Conservation (phyloP, 2,113 vertebrate genomes). For the Etheostoma cragini region DNA sequence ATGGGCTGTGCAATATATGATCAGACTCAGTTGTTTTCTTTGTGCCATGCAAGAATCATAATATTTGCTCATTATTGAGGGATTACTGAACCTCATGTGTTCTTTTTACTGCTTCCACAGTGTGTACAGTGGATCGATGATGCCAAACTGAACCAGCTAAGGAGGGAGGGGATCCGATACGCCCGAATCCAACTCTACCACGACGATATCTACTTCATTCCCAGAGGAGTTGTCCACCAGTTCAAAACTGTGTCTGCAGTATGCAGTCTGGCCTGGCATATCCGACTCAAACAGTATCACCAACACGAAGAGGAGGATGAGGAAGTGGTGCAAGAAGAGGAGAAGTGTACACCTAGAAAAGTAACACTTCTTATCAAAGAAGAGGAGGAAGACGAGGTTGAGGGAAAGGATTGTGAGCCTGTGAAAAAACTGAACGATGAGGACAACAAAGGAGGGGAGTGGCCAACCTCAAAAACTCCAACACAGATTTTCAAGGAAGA, state of each 20-base stretch:
- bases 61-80: neutral
- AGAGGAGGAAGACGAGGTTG: conserved; percentile 47
- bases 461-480: conserved; percentile 22
- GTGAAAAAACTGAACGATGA: conserved; percentile 46
- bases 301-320: conserved; percentile 63
- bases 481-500: conserved; percentile 61
- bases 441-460: conserved; percentile 29
- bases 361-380: conserved; percentile 49
- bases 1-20: neutral
- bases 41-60: neutral
- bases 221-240: conserved; percentile 97
- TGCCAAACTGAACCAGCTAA: conserved; percentile 97
- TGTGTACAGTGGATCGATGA: conserved; percentile 99
- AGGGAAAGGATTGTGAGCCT: conserved; percentile 32
- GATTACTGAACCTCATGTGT: conserved; percentile 3
- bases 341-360: conserved; percentile 19
- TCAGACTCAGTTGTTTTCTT: neutral
- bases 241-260: conserved; percentile 99
- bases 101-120: conserved; percentile 75
- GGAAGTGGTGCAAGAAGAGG: conserved; percentile 30
- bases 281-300: conserved; percentile 94
- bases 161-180: conserved; percentile 97
- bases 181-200: conserved; percentile 97
- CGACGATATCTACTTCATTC: conserved; percentile 99
- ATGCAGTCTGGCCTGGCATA: conserved; percentile 98